Percentiles rank a stretch among this genome's conserved stretches.
phyloP scores from a whole-genome alignment of 2,888 invertebrate genomes.

The Melangyna quadrimaculata region DNA sequence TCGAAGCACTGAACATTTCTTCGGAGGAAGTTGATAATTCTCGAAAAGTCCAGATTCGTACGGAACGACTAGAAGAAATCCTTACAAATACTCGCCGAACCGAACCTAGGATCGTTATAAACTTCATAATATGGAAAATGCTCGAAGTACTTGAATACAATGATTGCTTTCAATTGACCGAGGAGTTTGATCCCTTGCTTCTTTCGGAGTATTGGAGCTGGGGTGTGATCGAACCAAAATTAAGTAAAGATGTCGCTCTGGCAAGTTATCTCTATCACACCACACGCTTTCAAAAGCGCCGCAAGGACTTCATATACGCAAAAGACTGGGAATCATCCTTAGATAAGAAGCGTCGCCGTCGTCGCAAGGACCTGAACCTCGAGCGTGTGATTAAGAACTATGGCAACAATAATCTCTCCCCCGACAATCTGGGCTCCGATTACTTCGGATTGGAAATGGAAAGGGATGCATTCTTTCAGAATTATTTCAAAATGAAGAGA shows the following conservation, averaged over 20 bases:
- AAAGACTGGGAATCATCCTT: slow-evolving; percentile 76
- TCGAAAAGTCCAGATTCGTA: slow-evolving; percentile 75
- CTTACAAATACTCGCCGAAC: slow-evolving; percentile 74
- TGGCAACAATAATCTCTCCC: slow-evolving; percentile 75
- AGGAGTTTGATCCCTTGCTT: slow-evolving; percentile 76
- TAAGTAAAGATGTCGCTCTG: slow-evolving; percentile 76
- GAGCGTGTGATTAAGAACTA: slow-evolving; percentile 75
- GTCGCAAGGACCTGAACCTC: slow-evolving; percentile 77
- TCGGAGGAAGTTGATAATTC: slow-evolving; percentile 73
- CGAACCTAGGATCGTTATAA: slow-evolving; percentile 76
- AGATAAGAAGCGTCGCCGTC: slow-evolving; percentile 72
- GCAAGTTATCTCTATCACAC: slow-evolving; percentile 77
- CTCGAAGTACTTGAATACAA: slow-evolving; percentile 73
- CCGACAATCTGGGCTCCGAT: slow-evolving; percentile 62
- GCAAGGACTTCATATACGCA: slow-evolving; percentile 73
- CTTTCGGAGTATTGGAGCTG: slow-evolving; percentile 78
- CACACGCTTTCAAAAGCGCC: slow-evolving; percentile 77
- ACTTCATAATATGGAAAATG: slow-evolving; percentile 78
- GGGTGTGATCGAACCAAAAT: slow-evolving; percentile 73
- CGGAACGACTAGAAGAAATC: slow-evolving; percentile 71
- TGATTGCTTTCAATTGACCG: slow-evolving; percentile 75
- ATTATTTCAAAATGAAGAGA: slow-evolving; percentile 49
- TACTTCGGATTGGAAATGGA: slow-evolving; percentile 62
- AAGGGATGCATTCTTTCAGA: slow-evolving; percentile 30
- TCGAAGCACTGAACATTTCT: slow-evolving; percentile 74